A percentile compares a stretch with the other conserved stretches of the same genome.
Conservation (phyloP, 2,797 vertebrate species). For the Brachyrhaphis roseni region DNA sequence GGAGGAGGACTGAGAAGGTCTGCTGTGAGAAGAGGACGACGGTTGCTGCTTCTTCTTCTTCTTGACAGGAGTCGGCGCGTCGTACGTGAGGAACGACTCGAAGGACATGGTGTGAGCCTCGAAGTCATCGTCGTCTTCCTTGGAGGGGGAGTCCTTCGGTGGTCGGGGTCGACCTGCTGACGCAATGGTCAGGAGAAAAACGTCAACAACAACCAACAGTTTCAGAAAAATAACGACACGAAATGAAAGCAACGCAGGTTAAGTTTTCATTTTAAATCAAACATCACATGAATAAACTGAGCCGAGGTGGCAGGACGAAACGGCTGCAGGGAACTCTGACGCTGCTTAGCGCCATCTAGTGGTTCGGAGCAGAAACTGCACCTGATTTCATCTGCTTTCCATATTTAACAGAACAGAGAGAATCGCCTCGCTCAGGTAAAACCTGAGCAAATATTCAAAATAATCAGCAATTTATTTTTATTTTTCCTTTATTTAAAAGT, state of each 20-base stretch:
- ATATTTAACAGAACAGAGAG: too few relatives aligned
- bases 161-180: constrained; percentile 65
- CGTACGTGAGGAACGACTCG: constrained; percentile 96
- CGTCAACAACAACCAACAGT: neutral
- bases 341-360: neutral
- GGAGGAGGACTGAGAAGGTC: constrained; percentile 56
- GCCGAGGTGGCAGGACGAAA: neutral
- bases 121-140: constrained; percentile 80
- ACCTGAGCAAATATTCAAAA: neutral
- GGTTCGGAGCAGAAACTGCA: neutral
- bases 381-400: neutral
- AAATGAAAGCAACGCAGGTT: neutral
- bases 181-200: neutral
- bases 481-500: neutral
- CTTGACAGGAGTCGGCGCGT: constrained; percentile 90
- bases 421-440: too few relatives aligned
- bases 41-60: constrained; percentile 83
- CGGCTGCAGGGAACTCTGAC: neutral
- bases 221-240: neutral
- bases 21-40: constrained; percentile 60
- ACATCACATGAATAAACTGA: neutral
- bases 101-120: constrained; percentile 95
- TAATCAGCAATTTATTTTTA: neutral
- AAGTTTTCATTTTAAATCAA: neutral
- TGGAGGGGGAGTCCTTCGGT: constrained; percentile 60